phyloP scores from a whole-genome alignment of 2,888 invertebrate genomes.

The Colostygia pectinataria region DNA sequence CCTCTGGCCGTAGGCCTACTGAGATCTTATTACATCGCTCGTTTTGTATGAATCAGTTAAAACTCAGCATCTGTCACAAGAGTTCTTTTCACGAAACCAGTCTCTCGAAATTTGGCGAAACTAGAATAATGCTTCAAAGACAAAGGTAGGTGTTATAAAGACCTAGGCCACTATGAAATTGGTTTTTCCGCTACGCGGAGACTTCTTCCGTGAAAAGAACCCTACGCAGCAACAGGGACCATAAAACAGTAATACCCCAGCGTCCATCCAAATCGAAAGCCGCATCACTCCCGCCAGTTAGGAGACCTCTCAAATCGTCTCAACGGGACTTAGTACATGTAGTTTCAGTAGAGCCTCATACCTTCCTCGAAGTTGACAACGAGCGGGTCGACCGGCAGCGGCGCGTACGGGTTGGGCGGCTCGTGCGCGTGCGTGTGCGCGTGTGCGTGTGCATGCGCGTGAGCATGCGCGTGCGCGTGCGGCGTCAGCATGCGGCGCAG shows the following conservation, averaged over 20 bases:
- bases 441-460: constrained; percentile 47
- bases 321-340: constrained; percentile 63
- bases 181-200: too few relatives aligned
- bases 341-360: constrained; percentile 88
- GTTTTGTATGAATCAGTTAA: too few relatives aligned
- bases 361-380: constrained; percentile 92
- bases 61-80: too few relatives aligned
- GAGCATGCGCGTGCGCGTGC: constrained; percentile 50
- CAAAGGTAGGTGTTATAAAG: too few relatives aligned
- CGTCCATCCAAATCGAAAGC: constrained; percentile 7
- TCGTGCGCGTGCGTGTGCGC: constrained; percentile 44
- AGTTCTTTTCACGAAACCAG: too few relatives aligned
- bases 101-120: too few relatives aligned
- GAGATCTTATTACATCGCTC: too few relatives aligned
- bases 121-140: too few relatives aligned
- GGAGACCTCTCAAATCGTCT: constrained; percentile 48
- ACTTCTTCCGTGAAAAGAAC: too few relatives aligned
- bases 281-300: constrained; percentile 15
- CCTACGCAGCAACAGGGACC: too few relatives aligned
- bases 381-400: constrained; percentile 85
- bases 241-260: background rate
- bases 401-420: constrained; percentile 61
- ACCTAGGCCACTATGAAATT: too few relatives aligned
- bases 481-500: constrained; percentile 63
- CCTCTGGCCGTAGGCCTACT: too few relatives aligned